Evolutionary conservation across 2,888 invertebrate genomes (phyloP).

Genomic region (Diplazon laetatorius): DNA sequence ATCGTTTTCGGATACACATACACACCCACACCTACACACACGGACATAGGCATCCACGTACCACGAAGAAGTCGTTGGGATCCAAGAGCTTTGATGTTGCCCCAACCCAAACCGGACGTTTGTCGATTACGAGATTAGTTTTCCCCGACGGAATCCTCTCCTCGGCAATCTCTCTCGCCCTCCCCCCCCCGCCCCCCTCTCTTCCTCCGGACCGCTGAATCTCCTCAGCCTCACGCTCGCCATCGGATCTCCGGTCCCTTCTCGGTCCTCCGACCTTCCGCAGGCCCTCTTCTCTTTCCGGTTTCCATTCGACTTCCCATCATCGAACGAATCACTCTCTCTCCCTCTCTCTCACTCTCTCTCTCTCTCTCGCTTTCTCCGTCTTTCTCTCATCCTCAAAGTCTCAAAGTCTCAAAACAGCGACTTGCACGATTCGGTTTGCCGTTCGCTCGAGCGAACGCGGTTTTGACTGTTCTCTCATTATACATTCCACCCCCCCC

Average conservation of each 20-base stretch:
- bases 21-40: no score
- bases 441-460: constrained; percentile 6
- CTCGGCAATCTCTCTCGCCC: constrained; percentile 40
- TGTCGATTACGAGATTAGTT: constrained; percentile 78
- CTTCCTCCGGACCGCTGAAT: not conserved
- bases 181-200: not conserved
- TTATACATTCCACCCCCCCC: constrained; percentile 9
- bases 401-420: no score
- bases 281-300: constrained; percentile 25
- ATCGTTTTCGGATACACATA: no score
- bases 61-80: constrained; percentile 47
- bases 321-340: not conserved
- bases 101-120: constrained; percentile 67
- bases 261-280: not conserved
- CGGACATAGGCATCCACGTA: not conserved
- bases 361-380: not conserved
- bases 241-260: not conserved
- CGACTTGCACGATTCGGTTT: constrained; percentile 35
- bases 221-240: no score
- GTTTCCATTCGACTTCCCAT: constrained; percentile 4
- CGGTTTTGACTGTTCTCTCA: constrained; percentile 8
- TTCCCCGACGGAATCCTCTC: constrained; percentile 64
- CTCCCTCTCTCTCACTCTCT: not conserved
- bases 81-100: constrained; percentile 58
- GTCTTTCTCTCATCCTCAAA: not conserved